A percentile compares a stretch with the other conserved stretches of the same genome.
phyloP scores from a whole-genome alignment of 2,888 invertebrate species.

The Temnothorax unifasciatus region DNA sequence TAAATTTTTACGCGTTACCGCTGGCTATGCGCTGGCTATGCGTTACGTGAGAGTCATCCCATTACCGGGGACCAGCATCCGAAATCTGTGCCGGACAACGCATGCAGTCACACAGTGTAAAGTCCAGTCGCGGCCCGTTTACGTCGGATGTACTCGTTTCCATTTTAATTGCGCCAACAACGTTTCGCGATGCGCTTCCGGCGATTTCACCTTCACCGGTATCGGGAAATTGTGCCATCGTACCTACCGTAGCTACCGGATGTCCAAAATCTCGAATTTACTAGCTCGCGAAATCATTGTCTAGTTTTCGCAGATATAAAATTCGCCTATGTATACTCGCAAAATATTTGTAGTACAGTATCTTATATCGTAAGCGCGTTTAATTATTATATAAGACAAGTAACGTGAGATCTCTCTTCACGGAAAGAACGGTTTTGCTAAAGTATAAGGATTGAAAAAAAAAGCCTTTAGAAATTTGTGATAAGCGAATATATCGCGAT shows the following conservation, averaged over 20 bases:
- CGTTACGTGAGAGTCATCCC: conserved; percentile 46
- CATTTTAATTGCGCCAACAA: conserved; percentile 61
- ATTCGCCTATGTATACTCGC: neutral
- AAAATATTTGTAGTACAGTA: neutral
- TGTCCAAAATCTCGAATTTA: conserved; percentile 3
- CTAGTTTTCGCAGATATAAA: neutral
- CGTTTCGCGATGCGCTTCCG: conserved; percentile 54
- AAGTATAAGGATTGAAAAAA: too few relatives aligned
- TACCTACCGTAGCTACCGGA: neutral
- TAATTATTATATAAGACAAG: neutral
- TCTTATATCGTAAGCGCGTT: neutral
- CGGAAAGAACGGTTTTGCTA: too few relatives aligned
- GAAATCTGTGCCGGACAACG: conserved; percentile 53
- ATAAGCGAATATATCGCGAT: too few relatives aligned
- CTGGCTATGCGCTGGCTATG: neutral
- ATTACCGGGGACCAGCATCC: conserved; percentile 51
- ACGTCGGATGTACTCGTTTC: conserved; percentile 52
- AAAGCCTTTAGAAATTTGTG: too few relatives aligned
- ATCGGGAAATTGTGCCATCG: conserved; percentile 4
- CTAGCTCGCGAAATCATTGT: neutral
- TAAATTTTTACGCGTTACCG: conserved; percentile 36
- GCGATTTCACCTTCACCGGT: conserved; percentile 16
- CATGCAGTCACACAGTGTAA: conserved; percentile 14
- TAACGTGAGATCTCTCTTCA: neutral
- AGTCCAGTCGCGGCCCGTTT: conserved; percentile 40